Conservation (phyloP, 2,113 vertebrate species). For the Athene cunicularia region DNA sequence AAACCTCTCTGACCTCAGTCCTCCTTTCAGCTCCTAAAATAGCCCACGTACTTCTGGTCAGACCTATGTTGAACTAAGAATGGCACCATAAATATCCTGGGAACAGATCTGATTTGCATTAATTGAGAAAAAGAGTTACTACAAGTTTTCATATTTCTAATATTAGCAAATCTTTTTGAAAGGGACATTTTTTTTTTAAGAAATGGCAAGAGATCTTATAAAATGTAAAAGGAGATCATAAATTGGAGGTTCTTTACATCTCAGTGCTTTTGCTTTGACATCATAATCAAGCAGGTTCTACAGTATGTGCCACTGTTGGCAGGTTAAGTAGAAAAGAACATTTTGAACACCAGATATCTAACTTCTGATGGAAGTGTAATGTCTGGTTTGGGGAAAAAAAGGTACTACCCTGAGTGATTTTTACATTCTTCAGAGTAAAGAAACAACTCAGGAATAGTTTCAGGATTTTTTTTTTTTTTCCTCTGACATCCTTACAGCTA, state of each 20-base stretch:
- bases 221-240: conserved; percentile 14
- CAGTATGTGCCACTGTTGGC: not conserved
- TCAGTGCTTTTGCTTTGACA: conserved; percentile 28
- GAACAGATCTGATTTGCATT: not conserved
- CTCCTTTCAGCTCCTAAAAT: conserved; percentile 1
- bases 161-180: conserved; percentile 2
- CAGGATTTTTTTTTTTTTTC: not conserved
- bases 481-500: not conserved
- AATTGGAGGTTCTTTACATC: not conserved
- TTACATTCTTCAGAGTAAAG: not conserved
- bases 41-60: not conserved
- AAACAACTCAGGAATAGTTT: not conserved
- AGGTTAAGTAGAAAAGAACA: not conserved
- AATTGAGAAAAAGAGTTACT: not conserved
- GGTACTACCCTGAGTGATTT: not conserved
- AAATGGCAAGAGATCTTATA: not conserved
- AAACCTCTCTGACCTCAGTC: not conserved
- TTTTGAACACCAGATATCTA: not conserved
- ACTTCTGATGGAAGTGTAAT: not conserved
- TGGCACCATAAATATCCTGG: not conserved
- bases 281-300: not conserved
- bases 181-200: not conserved
- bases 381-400: not conserved
- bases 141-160: not conserved
- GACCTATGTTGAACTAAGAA: not conserved